Percentiles rank a stretch among this genome's conserved stretches.
phyloP scores from a whole-genome alignment of 1,140 invertebrate genomes.

The Caenorhabditis briggsae region DNA sequence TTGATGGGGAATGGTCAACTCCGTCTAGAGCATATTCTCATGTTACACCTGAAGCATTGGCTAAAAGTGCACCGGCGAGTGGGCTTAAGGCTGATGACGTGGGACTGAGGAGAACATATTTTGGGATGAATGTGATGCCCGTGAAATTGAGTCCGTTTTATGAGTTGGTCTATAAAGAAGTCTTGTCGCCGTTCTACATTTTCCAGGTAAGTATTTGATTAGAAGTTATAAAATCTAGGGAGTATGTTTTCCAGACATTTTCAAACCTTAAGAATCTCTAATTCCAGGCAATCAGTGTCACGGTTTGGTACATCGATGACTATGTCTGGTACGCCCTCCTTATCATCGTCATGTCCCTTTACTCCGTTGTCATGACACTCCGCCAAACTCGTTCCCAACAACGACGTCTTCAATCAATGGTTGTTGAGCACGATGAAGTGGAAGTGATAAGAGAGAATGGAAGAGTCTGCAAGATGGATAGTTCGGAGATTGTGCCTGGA shows the following conservation, averaged over 20 bases:
- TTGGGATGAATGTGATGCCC: conserved; percentile 74
- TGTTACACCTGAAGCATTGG: background rate
- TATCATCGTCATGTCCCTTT: conserved; percentile 88
- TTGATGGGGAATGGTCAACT: conserved; percentile 18
- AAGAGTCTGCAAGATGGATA: conserved; percentile 63
- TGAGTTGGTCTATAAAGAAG: conserved; percentile 78
- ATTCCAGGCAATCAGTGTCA: conserved; percentile 84
- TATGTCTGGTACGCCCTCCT: conserved; percentile 88
- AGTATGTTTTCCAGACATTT: no score
- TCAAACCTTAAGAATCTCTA: no score
- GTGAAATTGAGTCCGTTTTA: conserved; percentile 75
- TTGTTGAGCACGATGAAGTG: conserved; percentile 72
- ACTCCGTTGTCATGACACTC: conserved; percentile 84
- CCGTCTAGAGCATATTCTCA: background rate
- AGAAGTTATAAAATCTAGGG: no score
- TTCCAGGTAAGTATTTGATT: conserved; percentile 82
- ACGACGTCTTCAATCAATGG: conserved; percentile 69
- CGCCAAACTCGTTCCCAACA: conserved; percentile 82
- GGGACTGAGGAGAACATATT: conserved; percentile 62
- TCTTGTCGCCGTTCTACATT: conserved; percentile 92
- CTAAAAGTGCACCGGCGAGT: background rate
- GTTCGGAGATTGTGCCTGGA: conserved; percentile 84
- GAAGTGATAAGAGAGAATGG: conserved; percentile 72
- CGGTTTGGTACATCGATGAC: conserved; percentile 77
- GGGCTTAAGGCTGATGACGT: conserved; percentile 13